Evolutionary conservation across 2,797 vertebrate genomes (phyloP), one percentile per base, ranked within the genome.

Genomic region (Poeciliopsis paucimaculata): DNA sequence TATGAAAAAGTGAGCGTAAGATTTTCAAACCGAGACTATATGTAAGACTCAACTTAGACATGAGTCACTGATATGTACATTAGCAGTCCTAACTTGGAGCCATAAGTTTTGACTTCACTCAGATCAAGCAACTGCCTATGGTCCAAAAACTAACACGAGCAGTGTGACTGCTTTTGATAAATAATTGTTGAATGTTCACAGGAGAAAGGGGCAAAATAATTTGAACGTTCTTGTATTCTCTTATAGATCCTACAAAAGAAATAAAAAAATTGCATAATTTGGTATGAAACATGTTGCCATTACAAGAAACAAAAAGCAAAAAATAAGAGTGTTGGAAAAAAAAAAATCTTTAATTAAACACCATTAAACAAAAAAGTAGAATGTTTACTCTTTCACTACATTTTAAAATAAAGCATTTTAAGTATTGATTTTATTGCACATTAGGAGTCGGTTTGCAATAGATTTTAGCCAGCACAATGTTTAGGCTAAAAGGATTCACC

Each of bases 401-500:
- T 43, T 75, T 71, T 62, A 76, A 82, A 15, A 18, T n/a, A 11
- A n/a, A 15, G 15, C 18, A 57, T n/a, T 49, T 13, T 68, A 23
- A 36, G 12, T 39, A 18, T 47, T 45, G 31, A 75, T 55, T n/a
- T 2, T 36, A 49, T 60, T 16, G n/a, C 18, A 11, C 39, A 71
- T 39, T 73, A 45, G 57, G 31, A 15, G 64, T 70, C 15, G 13
- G 16, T 80, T 76, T 77, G 23, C 36, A 73, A 77, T 62, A 60
- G 49, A 77, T 71, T 57, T 55, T 31, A 64, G 51, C 26, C 28
- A 74, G 12, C 51, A 55, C 34, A 70, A 26, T 76, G 71, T 77
- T 77, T 71, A 62, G 34, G 82, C 79, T 60, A 70, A 60, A 41
- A 39, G 77, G 75, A 82, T 57, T 28, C 57, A 31, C 57, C 53